phyloP scores from a whole-genome alignment of 2,888 invertebrate species.

The Agrotis segetum region DNA sequence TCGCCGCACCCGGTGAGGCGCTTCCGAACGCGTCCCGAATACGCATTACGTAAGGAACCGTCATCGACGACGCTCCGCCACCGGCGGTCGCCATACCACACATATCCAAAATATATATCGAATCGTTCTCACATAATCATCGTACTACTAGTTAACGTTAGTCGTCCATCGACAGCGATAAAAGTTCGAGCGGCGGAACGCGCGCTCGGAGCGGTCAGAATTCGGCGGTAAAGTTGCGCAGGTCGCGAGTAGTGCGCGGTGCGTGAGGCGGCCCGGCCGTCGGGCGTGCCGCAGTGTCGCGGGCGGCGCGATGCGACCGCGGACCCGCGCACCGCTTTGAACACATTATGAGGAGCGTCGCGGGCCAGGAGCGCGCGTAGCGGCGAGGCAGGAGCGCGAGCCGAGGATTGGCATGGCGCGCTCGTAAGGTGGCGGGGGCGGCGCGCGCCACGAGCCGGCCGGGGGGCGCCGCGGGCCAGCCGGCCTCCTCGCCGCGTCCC shows the following conservation, averaged over 20 bases:
- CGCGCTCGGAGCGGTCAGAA: constrained; percentile 62
- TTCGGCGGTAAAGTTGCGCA: constrained; percentile 71
- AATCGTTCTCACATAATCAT: constrained; percentile 68
- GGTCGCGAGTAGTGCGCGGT: constrained; percentile 70
- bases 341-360: constrained; percentile 64
- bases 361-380: constrained; percentile 63
- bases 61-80: constrained; percentile 63
- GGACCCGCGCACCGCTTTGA: constrained; percentile 70
- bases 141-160: constrained; percentile 63
- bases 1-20: constrained; percentile 85
- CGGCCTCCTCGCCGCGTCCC: constrained; percentile 83
- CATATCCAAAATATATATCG: constrained; percentile 75
- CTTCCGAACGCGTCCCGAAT: constrained; percentile 79
- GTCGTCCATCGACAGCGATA: constrained; percentile 54
- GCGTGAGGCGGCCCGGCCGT: constrained; percentile 73
- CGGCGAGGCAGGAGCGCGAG: constrained; percentile 64
- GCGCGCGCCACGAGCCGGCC: constrained; percentile 79
- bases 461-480: constrained; percentile 87
- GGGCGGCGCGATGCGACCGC: constrained; percentile 72
- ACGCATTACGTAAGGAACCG: constrained; percentile 83
- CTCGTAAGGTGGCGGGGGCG: constrained; percentile 68
- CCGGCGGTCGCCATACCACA: constrained; percentile 64
- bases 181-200: constrained; percentile 60
- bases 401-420: constrained; percentile 74
- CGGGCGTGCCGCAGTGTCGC: constrained; percentile 70